These are phyloP conservation scores for Paguma larvata DNA, from an alignment of 2,797 vertebrate genomes.

Conservation along the genomic window DNA sequence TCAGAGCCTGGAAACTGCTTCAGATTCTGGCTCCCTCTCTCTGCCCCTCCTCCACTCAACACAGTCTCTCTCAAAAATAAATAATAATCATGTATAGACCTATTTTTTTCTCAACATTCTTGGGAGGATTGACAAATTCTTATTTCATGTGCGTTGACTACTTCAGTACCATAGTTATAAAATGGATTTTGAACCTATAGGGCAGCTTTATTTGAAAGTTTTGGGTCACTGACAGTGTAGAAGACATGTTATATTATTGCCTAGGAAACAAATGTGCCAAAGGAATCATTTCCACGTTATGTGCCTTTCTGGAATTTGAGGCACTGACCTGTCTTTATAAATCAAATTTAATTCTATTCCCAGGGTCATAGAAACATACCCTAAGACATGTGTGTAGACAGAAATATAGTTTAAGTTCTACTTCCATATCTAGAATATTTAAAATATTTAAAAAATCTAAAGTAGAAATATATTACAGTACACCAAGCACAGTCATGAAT, in stretches of 20 bases:
- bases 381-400: not conserved
- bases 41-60: no score
- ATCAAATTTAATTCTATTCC: not conserved
- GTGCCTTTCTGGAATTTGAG: not conserved
- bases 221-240: not conserved
- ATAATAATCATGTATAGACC: not conserved
- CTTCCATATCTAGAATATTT: not conserved
- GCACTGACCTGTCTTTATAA: not conserved
- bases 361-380: not conserved
- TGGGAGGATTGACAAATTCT: not conserved
- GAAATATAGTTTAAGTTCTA: not conserved
- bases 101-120: not conserved
- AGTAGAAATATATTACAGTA: not conserved
- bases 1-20: no score
- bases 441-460: not conserved
- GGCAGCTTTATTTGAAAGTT: not conserved
- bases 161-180: not conserved
- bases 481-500: not conserved
- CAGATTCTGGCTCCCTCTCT: no score
- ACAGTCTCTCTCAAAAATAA: no score
- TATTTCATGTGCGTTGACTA: not conserved
- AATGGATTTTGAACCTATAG: not conserved
- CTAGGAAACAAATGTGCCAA: conserved; percentile 34
- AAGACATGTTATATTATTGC: not conserved
- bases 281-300: not conserved